phyloP scores from a whole-genome alignment of 1,140 invertebrate genomes.

The Aphelinus atriplicis region DNA sequence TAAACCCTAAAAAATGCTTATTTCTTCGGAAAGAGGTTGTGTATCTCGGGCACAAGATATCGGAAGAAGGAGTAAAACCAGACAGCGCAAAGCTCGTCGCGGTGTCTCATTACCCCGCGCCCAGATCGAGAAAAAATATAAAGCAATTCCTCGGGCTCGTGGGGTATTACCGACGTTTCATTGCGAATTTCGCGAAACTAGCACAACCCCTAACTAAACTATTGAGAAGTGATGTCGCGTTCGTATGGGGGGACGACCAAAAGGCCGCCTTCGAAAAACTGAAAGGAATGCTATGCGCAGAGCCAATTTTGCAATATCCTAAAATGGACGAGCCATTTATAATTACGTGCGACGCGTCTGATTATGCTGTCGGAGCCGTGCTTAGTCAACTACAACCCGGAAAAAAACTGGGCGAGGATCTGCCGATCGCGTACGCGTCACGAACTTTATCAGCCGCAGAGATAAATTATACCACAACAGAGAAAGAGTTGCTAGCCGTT shows the following conservation, averaged over 20 bases:
- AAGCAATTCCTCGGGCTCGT: too few species aligned
- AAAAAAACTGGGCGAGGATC: background rate
- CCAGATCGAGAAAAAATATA: too few species aligned
- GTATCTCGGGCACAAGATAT: too few species aligned
- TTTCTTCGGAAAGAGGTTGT: too few species aligned
- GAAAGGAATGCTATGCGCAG: background rate
- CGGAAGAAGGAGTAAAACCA: too few species aligned
- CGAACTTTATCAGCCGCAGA: background rate
- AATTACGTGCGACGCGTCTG: background rate
- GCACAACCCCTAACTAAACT: conserved; percentile 14
- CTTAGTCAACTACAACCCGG: too few species aligned
- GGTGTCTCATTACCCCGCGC: too few species aligned
- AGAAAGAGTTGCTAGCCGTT: background rate
- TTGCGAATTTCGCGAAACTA: conserved; percentile 19
- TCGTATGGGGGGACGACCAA: conserved; percentile 11
- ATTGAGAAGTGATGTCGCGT: background rate
- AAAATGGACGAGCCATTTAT: conserved; percentile 14
- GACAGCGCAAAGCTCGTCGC: too few species aligned
- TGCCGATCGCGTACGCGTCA: conserved; percentile 16
- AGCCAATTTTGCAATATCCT: background rate
- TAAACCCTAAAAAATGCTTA: too few species aligned
- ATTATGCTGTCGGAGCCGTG: too few species aligned
- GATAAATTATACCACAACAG: background rate
- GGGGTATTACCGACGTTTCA: conserved; percentile 41
- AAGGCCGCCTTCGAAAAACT: conserved; percentile 43